These are phyloP conservation scores for Paralvinella palmiformis DNA, from an alignment of 1,140 invertebrate genomes.

Conservation along the genomic window DNA sequence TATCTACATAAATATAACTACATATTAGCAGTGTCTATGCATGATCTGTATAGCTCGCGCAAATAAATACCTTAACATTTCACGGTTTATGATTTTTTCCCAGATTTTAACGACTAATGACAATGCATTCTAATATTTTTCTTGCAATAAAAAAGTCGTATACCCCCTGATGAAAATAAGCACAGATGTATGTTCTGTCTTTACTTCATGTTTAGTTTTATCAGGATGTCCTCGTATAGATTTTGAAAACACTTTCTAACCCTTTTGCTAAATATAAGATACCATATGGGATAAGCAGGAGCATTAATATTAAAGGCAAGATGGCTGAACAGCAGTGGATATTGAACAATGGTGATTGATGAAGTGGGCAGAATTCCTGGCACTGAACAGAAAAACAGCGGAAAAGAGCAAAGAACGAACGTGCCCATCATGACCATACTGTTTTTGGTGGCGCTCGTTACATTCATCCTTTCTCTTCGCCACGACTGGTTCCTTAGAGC, in stretches of 20 bases:
- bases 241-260: constrained; percentile 31
- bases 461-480: constrained; percentile 23
- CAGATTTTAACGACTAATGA: neutral
- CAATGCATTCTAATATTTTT: neutral
- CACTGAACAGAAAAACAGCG: constrained; percentile 27
- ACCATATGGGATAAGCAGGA: constrained; percentile 34
- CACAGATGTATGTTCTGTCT: neutral
- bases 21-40: neutral
- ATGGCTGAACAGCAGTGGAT: constrained; percentile 23
- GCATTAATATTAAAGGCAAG: constrained; percentile 33
- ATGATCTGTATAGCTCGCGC: no score
- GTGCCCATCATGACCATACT: constrained; percentile 32
- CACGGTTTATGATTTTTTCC: neutral
- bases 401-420: constrained; percentile 28
- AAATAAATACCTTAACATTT: no score
- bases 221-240: constrained; percentile 24
- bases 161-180: neutral
- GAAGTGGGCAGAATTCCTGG: constrained; percentile 23
- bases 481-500: constrained; percentile 30
- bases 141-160: neutral
- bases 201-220: constrained; percentile 18
- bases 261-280: constrained; percentile 33
- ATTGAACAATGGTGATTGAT: constrained; percentile 13
- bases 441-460: constrained; percentile 32
- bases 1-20: no score